Conservation (phyloP, 1,140 invertebrate genomes). For the Tetraneura akinire region DNA sequence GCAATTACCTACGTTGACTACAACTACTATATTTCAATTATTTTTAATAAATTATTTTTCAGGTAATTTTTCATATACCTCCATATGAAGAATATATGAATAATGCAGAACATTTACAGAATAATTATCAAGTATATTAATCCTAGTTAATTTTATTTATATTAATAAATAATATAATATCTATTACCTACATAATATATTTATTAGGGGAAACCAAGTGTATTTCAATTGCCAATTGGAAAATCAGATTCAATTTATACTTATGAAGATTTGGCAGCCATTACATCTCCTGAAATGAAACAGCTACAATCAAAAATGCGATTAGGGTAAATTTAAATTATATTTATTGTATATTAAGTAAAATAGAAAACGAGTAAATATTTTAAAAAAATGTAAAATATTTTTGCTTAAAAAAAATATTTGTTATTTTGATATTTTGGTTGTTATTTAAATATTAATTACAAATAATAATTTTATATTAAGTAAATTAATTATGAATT, state of each 20-base stretch:
- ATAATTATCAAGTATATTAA: constrained; percentile 45
- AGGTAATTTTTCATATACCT: constrained; percentile 76
- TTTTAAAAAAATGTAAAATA: too few relatives aligned
- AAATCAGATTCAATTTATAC: constrained; percentile 36
- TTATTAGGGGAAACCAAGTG: constrained; percentile 63
- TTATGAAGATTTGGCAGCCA: constrained; percentile 36
- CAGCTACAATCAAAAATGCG: constrained; percentile 54
- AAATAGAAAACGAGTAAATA: too few relatives aligned
- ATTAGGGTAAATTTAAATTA: constrained; percentile 25
- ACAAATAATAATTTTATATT: too few relatives aligned
- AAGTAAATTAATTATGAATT: too few relatives aligned
- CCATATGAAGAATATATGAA: constrained; percentile 70
- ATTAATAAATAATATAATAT: background rate
- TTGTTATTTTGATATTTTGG: too few relatives aligned
- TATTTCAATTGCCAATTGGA: constrained; percentile 64
- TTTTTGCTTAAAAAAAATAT: too few relatives aligned
- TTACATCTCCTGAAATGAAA: constrained; percentile 42
- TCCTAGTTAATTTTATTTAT: background rate
- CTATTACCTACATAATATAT: background rate
- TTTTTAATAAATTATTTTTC: constrained; percentile 13
- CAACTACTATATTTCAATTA: background rate
- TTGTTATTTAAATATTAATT: too few relatives aligned
- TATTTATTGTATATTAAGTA: too few relatives aligned
- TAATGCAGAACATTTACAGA: constrained; percentile 22
- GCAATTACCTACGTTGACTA: background rate